phyloP scores from a whole-genome alignment of 1,140 invertebrate species.

The Dreissena polymorpha region DNA sequence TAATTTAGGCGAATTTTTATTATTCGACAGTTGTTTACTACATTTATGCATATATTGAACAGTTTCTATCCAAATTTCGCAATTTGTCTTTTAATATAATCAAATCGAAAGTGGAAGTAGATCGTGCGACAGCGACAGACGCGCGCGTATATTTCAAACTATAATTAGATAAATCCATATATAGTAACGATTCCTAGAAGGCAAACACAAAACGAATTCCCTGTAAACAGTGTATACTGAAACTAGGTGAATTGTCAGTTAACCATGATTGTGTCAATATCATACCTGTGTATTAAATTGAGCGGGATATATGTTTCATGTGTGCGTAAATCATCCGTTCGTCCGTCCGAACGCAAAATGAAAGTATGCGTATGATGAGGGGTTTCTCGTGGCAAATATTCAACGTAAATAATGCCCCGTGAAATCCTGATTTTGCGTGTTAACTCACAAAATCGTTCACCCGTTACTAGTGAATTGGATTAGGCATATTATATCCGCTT shows the following conservation, averaged over 20 bases:
- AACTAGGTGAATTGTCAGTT: too few relatives aligned
- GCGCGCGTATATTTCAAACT: too few relatives aligned
- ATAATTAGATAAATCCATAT: background rate
- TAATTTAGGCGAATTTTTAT: too few relatives aligned
- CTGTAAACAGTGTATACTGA: background rate
- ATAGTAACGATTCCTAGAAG: conserved; percentile 3
- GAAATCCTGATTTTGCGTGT: conserved; percentile 51
- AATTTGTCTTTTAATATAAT: too few relatives aligned
- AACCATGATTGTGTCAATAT: background rate
- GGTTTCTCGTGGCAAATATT: conserved; percentile 44
- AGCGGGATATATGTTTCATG: background rate
- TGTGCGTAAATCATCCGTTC: background rate
- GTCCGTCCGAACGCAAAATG: background rate
- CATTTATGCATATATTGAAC: too few relatives aligned
- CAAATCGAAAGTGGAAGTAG: too few relatives aligned
- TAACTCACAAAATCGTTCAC: background rate
- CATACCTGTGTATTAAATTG: background rate
- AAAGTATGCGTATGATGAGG: conserved; percentile 20
- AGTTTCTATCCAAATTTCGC: too few relatives aligned
- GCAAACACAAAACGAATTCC: background rate
- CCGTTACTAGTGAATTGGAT: background rate
- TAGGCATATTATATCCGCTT: background rate
- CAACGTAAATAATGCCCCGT: conserved; percentile 48
- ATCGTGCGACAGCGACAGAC: too few relatives aligned
- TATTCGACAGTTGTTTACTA: too few relatives aligned